Conservation (phyloP, 2,113 vertebrate genomes). For the Dicrurus megarhynchus region DNA sequence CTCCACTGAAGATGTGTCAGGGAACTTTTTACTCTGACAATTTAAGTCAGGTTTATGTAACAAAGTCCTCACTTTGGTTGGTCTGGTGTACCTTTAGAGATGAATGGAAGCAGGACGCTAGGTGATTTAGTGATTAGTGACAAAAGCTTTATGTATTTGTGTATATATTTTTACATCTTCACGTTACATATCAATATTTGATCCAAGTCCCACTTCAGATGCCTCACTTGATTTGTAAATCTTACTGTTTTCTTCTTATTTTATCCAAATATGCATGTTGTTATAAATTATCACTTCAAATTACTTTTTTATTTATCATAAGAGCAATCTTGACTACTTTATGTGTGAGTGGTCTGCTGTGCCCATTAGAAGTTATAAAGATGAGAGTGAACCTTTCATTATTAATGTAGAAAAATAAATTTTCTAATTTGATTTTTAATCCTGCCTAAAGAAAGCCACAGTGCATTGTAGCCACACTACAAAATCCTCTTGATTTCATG, state of each 20-base stretch:
- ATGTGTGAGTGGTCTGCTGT: not conserved
- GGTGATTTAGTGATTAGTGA: not conserved
- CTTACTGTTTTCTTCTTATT: not conserved
- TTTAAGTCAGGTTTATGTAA: not conserved
- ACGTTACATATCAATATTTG: not conserved
- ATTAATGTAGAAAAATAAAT: not conserved
- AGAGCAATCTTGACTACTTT: not conserved
- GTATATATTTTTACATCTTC: not conserved
- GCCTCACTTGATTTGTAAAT: not conserved
- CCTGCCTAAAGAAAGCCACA: not conserved
- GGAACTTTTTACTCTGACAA: not conserved
- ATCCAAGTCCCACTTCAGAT: not conserved
- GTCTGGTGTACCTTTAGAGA: not conserved
- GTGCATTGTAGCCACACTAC: not conserved
- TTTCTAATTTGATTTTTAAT: not conserved
- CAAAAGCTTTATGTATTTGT: not conserved
- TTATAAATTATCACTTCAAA: conserved; percentile 6
- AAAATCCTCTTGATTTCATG: not conserved
- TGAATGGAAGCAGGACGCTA: not conserved
- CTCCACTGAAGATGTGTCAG: not conserved
- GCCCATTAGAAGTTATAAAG: not conserved
- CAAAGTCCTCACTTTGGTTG: not conserved
- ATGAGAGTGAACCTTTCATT: not conserved
- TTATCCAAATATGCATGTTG: not conserved
- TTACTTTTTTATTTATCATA: not conserved